A percentile compares a stretch with the other conserved stretches of the same genome.
Evolutionary conservation across 2,797 vertebrate genomes (phyloP).

Genomic region (Ambastaia sidthimunki): DNA sequence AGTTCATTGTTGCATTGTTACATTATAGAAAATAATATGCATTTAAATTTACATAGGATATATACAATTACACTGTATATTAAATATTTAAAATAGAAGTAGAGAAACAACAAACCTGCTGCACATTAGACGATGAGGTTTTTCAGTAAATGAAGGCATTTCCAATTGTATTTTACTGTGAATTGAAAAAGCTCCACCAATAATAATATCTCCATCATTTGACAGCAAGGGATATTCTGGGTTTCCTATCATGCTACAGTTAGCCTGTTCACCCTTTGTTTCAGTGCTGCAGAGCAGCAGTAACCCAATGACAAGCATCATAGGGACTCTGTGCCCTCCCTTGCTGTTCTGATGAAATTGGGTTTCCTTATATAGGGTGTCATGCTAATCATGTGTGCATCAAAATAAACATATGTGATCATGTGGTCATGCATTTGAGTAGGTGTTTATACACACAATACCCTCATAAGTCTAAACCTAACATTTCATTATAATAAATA

Average conservation of each 20-base stretch:
- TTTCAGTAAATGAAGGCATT: slow-evolving; percentile 62
- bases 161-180: slow-evolving; percentile 66
- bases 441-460: neutral
- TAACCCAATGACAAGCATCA: slow-evolving; percentile 64
- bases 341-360: neutral
- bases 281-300: slow-evolving; percentile 57
- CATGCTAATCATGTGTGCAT: slow-evolving; percentile 4
- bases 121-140: slow-evolving; percentile 69
- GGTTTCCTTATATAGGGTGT: slow-evolving; percentile 47
- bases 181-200: slow-evolving; percentile 69
- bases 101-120: slow-evolving; percentile 43
- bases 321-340: slow-evolving; percentile 6
- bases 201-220: slow-evolving; percentile 64
- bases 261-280: slow-evolving; percentile 54
- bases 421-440: neutral
- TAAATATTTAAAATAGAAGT: neutral
- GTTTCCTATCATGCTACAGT: slow-evolving; percentile 70
- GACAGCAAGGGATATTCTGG: slow-evolving; percentile 64
- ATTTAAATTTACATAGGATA: too few species aligned
- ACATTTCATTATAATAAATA: neutral
- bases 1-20: neutral
- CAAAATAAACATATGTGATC: slow-evolving; percentile 25
- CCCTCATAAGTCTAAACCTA: neutral
- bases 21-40: neutral
- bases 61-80: neutral